Percentiles rank a stretch among this genome's conserved stretches.
Conservation (phyloP, 2,113 vertebrate species). For the Ammodytes dubius region DNA sequence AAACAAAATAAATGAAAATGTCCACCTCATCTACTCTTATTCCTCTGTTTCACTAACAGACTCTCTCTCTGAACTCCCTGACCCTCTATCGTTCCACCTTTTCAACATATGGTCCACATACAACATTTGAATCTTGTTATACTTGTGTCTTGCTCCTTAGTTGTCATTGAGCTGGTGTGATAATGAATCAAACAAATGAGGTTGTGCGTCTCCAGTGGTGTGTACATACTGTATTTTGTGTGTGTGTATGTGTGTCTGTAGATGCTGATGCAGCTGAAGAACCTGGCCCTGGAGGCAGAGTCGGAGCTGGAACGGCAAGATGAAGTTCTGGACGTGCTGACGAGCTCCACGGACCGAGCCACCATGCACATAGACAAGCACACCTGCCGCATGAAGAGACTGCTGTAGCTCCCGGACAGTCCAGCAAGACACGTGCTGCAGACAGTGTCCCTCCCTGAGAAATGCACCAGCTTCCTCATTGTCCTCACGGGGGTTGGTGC, state of each 20-base stretch:
- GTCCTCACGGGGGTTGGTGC: neutral
- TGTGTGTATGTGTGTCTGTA: conserved; percentile 67
- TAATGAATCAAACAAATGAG: conserved; percentile 39
- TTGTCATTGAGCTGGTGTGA: neutral
- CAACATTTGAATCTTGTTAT: conserved; percentile 25
- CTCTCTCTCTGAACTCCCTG: conserved; percentile 25
- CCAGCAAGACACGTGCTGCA: conserved; percentile 10
- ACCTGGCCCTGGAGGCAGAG: conserved; percentile 91
- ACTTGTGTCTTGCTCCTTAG: conserved; percentile 41
- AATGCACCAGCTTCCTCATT: conserved; percentile 34
- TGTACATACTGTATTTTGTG: conserved; percentile 10
- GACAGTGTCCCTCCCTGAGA: neutral
- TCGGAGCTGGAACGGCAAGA: conserved; percentile 93
- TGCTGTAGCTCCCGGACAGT: conserved; percentile 81
- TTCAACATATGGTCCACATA: conserved; percentile 36
- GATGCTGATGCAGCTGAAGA: conserved; percentile 94
- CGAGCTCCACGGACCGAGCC: conserved; percentile 85
- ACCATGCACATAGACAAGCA: conserved; percentile 89
- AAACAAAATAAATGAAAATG: neutral
- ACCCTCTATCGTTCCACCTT: conserved; percentile 28
- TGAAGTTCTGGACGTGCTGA: conserved; percentile 87
- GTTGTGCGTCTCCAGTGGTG: conserved; percentile 6
- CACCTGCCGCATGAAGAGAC: conserved; percentile 87
- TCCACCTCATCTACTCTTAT: neutral
- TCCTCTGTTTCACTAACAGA: conserved; percentile 12